Conservation (phyloP, 2,797 vertebrate species). For the Neoniphon sammara region DNA sequence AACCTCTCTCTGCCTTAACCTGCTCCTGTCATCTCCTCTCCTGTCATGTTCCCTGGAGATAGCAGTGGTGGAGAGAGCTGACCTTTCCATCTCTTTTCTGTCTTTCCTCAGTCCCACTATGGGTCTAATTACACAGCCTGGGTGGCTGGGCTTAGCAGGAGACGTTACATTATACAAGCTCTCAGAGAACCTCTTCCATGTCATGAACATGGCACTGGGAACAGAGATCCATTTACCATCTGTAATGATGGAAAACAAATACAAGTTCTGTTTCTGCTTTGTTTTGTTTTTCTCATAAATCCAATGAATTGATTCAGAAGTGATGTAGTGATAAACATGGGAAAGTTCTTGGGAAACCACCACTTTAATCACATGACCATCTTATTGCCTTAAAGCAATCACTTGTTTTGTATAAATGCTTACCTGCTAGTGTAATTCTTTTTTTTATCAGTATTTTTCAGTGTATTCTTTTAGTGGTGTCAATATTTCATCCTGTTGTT, state of each 20-base stretch:
- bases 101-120: constrained; percentile 11
- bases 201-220: background rate
- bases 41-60: constrained; percentile 25
- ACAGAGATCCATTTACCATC: background rate
- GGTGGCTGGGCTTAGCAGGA: background rate
- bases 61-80: background rate
- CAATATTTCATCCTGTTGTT: background rate
- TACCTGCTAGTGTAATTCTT: too few relatives aligned
- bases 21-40: background rate
- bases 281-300: background rate
- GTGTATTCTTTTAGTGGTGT: background rate
- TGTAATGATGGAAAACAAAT: background rate
- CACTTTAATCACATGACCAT: too few relatives aligned
- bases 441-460: background rate
- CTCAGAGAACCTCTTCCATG: constrained; percentile 7
- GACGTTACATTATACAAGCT: constrained; percentile 22
- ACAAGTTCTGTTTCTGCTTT: background rate
- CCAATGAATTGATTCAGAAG: background rate
- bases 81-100: constrained; percentile 26
- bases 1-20: background rate
- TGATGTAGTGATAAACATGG: background rate
- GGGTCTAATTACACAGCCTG: constrained; percentile 40
- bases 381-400: too few relatives aligned
- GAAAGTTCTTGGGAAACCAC: background rate
- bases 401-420: too few relatives aligned